Base-by-base conservation (phyloP, 1,140 invertebrate genomes). In the Cherax quadricarinatus region DNA sequence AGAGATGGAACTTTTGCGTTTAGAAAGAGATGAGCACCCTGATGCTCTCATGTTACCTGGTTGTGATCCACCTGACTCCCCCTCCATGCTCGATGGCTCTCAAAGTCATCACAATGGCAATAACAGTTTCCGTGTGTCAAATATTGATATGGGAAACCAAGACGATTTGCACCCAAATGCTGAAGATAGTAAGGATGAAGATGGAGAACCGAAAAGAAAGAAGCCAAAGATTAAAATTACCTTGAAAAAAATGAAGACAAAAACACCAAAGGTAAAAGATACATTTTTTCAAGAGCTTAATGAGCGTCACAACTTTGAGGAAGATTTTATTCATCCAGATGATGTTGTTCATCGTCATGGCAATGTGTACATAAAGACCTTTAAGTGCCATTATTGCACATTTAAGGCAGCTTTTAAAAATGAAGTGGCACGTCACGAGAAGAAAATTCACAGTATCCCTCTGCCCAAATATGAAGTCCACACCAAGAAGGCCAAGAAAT, bases 321-420 rank as follows among this genome's bases (percentile, higher is more conserved):
- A 95, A 66, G 95, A 96, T 94, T 96, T 96, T 89, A 95, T 96
- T 89, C 95, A 96, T 94, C 95, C 95, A 14, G 95, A 96, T 93
- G 95, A 96, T 91, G 95, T 95, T 73, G 94, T 94, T 90, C 95
- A 84, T 94, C 95, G 94, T 94, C 95, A 94, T 94, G 96, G 94
- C 94, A 95, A 94, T 94, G 94, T 94, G 49, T 95, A 94, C 94
- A 95, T 94, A 94, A 96, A 94, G 94, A 95, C 94, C 94, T 95
- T 93, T 94, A 96, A 94, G 94, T 96, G 95, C 95, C 95, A 95
- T 88, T 95, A 95, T 9, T 96, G 96, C 88, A 94, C 95, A 86
- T 96, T 95, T 90, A 95, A 96, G 88, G 95, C 96, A 9, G 95
- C 95, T 5, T 96, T 96, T 94, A 96, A 96, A 80, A 96, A 95